These are phyloP conservation scores for Vanessa atalanta DNA, from an alignment of 1,140 invertebrate species.

Conservation along the genomic window DNA sequence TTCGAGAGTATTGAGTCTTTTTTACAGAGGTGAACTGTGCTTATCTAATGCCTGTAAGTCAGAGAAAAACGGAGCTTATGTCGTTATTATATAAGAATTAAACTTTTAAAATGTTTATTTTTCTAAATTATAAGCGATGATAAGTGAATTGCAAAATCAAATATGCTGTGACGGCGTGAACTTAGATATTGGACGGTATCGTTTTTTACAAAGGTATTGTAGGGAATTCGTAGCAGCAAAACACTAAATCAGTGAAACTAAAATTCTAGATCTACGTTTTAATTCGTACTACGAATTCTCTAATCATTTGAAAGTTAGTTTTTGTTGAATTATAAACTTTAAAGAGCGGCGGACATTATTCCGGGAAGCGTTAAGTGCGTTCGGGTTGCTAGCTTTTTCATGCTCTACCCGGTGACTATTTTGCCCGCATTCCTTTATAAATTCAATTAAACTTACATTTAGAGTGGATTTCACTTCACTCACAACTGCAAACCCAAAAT, in stretches of 20 bases:
- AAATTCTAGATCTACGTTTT: constrained; percentile 23
- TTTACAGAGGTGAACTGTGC: constrained; percentile 18
- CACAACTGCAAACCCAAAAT: constrained; percentile 80
- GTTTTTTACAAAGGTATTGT: constrained; percentile 34
- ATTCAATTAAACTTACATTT: constrained; percentile 73
- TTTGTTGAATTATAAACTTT: constrained; percentile 6
- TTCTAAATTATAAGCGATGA: constrained; percentile 60
- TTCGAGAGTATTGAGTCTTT: constrained; percentile 1
- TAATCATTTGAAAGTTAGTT: constrained; percentile 11
- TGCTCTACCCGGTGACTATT: constrained; percentile 74
- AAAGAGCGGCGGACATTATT: constrained; percentile 24
- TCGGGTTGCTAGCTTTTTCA: constrained; percentile 65
- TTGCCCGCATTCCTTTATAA: constrained; percentile 71
- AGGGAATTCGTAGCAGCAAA: constrained; percentile 44
- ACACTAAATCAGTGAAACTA: constrained; percentile 26
- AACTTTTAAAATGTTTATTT: constrained; percentile 40
- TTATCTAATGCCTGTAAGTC: constrained; percentile 16
- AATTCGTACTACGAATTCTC: constrained; percentile 53
- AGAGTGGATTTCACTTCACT: constrained; percentile 73
- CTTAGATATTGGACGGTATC: constrained; percentile 43
- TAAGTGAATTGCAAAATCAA: constrained; percentile 61
- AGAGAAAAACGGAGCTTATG: background rate
- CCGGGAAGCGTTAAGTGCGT: constrained; percentile 65
- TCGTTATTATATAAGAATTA: background rate
- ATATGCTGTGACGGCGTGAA: constrained; percentile 66